Conservation (phyloP, 2,797 vertebrate species). For the Myotis planiceps region DNA sequence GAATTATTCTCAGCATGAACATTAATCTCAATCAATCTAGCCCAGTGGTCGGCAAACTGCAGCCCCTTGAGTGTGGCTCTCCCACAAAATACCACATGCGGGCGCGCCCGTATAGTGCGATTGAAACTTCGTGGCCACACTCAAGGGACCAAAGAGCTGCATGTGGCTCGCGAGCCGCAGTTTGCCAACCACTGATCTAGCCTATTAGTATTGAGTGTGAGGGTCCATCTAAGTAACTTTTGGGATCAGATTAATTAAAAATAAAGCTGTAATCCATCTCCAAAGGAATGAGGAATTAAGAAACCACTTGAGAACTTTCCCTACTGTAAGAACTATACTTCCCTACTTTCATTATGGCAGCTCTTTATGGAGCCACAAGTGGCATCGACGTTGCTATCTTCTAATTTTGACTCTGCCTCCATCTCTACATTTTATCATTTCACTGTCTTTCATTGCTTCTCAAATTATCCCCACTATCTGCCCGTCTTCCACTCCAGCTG, state of each 20-base stretch:
- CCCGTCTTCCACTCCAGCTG: neutral
- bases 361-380: neutral
- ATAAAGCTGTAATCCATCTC: neutral
- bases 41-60: no score
- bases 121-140: no score
- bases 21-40: no score
- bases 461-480: neutral
- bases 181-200: neutral
- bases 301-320: neutral
- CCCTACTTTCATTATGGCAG: neutral
- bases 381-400: neutral
- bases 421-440: neutral
- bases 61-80: no score
- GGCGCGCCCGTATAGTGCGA: no score
- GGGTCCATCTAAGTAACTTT: neutral
- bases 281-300: neutral
- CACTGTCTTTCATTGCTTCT: neutral
- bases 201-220: neutral
- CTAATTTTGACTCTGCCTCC: neutral
- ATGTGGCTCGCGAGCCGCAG: no score
- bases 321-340: neutral
- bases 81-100: no score
- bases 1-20: neutral
- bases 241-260: conserved; percentile 4
- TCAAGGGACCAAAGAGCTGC: no score